These are phyloP conservation scores for Coregonus clupeaformis DNA, from an alignment of 2,113 vertebrate species.

Conservation along the genomic window DNA sequence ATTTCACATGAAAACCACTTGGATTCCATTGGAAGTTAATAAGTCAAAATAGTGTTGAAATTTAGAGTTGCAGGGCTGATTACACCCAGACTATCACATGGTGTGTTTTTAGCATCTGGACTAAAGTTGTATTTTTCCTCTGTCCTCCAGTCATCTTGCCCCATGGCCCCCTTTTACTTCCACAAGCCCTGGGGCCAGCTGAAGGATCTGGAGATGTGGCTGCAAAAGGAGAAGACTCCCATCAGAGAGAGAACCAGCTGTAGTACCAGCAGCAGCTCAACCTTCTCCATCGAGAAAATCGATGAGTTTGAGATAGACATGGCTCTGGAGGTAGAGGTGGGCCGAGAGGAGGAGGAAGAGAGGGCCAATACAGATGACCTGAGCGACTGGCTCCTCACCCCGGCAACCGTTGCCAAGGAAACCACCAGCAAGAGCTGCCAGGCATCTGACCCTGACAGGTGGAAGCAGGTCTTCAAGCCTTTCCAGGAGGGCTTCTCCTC, in stretches of 20 bases:
- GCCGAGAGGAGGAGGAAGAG: slow-evolving; percentile 20
- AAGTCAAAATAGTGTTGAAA: no score
- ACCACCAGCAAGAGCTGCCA: not conserved
- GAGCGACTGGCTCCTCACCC: slow-evolving; percentile 82
- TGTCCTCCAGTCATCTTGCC: slow-evolving; percentile 44
- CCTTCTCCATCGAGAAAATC: slow-evolving; percentile 76
- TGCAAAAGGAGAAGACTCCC: slow-evolving; percentile 72
- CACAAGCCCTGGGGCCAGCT: slow-evolving; percentile 86
- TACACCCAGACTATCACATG: not conserved
- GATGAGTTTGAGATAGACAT: slow-evolving; percentile 74
- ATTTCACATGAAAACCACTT: no score
- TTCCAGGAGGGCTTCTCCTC: slow-evolving; percentile 78
- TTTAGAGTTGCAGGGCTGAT: not conserved
- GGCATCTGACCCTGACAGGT: slow-evolving; percentile 39
- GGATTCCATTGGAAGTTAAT: no score
- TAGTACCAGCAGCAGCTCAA: slow-evolving; percentile 55
- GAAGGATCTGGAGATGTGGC: slow-evolving; percentile 86
- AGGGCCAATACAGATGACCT: slow-evolving; percentile 61
- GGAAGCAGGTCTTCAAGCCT: slow-evolving; percentile 74
- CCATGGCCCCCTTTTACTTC: slow-evolving; percentile 62
- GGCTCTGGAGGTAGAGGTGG: slow-evolving; percentile 56
- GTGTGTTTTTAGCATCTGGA: not conserved
- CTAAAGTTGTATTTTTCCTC: not conserved
- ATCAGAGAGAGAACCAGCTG: slow-evolving; percentile 57
- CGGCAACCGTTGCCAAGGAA: slow-evolving; percentile 30